Evolutionary conservation across 64 coral and sea anemone species (phyloP).

Genomic region (Stichodactyla helianthus): DNA sequence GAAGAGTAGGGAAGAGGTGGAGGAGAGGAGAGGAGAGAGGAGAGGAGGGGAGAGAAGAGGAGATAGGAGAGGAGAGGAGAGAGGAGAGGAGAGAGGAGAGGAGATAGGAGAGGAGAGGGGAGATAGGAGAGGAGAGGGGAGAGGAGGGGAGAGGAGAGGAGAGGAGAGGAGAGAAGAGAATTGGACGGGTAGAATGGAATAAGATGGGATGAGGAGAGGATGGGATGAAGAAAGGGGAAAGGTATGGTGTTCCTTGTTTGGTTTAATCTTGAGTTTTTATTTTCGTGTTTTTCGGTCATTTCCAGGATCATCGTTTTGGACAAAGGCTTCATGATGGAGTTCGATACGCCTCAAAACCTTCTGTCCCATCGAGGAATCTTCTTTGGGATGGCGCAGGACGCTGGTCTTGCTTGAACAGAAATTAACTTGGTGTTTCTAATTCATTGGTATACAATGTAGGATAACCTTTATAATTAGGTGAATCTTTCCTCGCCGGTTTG

Average conservation of each 20-base stretch:
- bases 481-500: too few species aligned
- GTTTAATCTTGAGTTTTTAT: background rate
- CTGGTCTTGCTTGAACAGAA: slow-evolving; percentile 34
- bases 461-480: background rate
- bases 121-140: background rate
- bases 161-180: too few species aligned
- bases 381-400: slow-evolving; percentile 55
- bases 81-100: background rate
- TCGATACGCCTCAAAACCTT: slow-evolving; percentile 43
- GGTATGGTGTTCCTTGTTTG: too few species aligned
- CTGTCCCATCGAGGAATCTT: slow-evolving; percentile 40
- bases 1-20: too few species aligned
- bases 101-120: background rate
- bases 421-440: background rate
- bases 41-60: too few species aligned
- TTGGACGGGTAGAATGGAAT: too few species aligned
- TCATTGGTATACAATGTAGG: background rate
- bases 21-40: background rate
- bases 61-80: too few species aligned
- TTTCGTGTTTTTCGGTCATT: background rate
- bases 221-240: too few species aligned
- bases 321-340: slow-evolving; percentile 70
- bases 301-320: slow-evolving; percentile 57
- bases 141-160: background rate
- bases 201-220: too few species aligned